These are phyloP conservation scores for Neoitamus cyanurus DNA, from an alignment of 2,888 invertebrate species.

Conservation along the genomic window DNA sequence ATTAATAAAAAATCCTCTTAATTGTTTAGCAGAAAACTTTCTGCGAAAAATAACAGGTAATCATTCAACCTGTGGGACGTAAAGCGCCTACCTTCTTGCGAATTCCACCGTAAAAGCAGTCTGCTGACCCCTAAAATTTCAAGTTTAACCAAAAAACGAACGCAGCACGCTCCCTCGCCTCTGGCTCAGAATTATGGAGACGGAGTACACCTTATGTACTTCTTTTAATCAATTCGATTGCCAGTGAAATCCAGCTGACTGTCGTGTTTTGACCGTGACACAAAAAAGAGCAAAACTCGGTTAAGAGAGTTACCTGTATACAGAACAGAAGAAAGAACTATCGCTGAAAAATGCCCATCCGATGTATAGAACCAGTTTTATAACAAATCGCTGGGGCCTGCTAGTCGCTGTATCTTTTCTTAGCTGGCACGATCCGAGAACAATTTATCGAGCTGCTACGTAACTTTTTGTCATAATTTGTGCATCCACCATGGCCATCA, in stretches of 20 bases:
- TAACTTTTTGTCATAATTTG: slow-evolving; percentile 30
- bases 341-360: slow-evolving; percentile 1
- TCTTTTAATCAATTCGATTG: neutral
- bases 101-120: neutral
- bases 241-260: slow-evolving; percentile 17
- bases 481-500: slow-evolving; percentile 10
- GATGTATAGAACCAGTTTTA: slow-evolving; percentile 17
- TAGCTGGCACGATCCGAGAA: neutral
- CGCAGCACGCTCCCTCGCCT: neutral
- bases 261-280: slow-evolving; percentile 29
- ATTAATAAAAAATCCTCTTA: slow-evolving; percentile 19
- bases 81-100: neutral
- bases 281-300: slow-evolving; percentile 38
- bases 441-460: slow-evolving; percentile 14
- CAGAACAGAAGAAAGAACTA: slow-evolving; percentile 25
- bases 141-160: neutral
- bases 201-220: neutral
- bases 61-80: slow-evolving; percentile 22
- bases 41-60: slow-evolving; percentile 14
- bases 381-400: neutral
- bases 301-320: slow-evolving; percentile 11
- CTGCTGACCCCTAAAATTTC: slow-evolving; percentile 29
- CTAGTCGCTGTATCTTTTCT: neutral
- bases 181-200: neutral
- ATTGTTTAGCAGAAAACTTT: neutral